Conservation (phyloP, 2,888 invertebrate genomes). For the Entomobrya proxima region DNA sequence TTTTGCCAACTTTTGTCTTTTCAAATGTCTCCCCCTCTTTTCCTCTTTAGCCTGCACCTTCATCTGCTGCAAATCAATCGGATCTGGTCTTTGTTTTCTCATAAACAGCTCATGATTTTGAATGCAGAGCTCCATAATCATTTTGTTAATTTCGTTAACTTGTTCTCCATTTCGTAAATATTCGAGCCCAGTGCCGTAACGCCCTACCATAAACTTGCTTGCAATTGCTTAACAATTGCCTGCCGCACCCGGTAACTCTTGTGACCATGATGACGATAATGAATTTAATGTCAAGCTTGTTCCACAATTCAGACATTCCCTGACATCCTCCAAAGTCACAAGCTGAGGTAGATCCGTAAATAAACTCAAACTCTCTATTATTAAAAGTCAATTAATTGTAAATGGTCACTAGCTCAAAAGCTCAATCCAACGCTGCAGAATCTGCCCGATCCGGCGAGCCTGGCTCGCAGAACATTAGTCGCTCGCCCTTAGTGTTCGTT, state of each 20-base stretch:
- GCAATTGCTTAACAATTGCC: conserved; percentile 77
- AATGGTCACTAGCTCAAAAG: no score
- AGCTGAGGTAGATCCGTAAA: no score
- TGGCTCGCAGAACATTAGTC: no score
- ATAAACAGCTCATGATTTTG: conserved; percentile 99
- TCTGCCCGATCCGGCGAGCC: no score
- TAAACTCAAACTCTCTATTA: no score
- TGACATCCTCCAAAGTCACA: no score
- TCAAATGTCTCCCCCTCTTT: conserved; percentile 88
- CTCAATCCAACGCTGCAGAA: no score
- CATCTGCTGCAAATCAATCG: conserved; percentile 99
- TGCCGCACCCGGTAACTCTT: neutral
- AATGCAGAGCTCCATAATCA: conserved; percentile 97
- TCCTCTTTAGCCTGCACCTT: conserved; percentile 98
- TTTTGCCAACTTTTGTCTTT: conserved; percentile 89
- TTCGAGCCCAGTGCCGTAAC: conserved; percentile 95
- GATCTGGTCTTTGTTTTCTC: conserved; percentile 95
- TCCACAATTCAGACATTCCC: no score
- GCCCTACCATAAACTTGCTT: conserved; percentile 94
- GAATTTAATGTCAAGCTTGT: no score
- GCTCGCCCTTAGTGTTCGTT: no score
- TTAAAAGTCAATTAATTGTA: no score
- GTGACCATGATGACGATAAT: no score
- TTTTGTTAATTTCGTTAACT: conserved; percentile 94
- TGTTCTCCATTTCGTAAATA: conserved; percentile 96